Evolutionary conservation across 2,797 vertebrate genomes (phyloP).

Genomic region (Pipistrellus pygmaeus): DNA sequence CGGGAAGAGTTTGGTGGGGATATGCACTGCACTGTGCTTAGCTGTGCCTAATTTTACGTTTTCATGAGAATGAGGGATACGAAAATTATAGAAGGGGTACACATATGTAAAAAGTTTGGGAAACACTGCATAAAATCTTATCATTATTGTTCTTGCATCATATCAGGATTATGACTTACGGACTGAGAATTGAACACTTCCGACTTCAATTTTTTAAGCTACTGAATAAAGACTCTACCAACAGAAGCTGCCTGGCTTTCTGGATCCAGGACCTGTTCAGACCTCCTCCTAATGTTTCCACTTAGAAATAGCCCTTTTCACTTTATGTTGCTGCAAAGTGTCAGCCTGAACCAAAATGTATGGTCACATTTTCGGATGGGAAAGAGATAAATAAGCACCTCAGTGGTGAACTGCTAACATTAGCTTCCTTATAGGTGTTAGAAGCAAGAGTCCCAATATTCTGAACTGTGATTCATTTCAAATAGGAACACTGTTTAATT

Average conservation of each 20-base stretch:
- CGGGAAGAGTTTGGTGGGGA: no score
- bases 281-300: conserved; percentile 17
- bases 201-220: not conserved
- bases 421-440: not conserved
- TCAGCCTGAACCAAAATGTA: not conserved
- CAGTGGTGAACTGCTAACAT: not conserved
- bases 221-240: not conserved
- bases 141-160: not conserved
- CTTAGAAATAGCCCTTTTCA: conserved; percentile 33
- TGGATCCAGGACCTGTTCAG: not conserved
- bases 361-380: not conserved
- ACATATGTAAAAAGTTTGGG: no score
- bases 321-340: not conserved
- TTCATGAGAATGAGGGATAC: no score
- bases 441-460: not conserved
- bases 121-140: not conserved
- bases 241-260: not conserved
- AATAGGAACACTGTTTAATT: not conserved
- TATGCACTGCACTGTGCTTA: no score
- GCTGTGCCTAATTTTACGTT: no score
- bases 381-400: conserved; percentile 27
- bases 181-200: not conserved
- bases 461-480: not conserved
- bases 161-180: not conserved
- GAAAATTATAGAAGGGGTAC: no score